Evolutionary conservation across 2,888 invertebrate species (phyloP).

Genomic region (Lasioglossum pauxillum): DNA sequence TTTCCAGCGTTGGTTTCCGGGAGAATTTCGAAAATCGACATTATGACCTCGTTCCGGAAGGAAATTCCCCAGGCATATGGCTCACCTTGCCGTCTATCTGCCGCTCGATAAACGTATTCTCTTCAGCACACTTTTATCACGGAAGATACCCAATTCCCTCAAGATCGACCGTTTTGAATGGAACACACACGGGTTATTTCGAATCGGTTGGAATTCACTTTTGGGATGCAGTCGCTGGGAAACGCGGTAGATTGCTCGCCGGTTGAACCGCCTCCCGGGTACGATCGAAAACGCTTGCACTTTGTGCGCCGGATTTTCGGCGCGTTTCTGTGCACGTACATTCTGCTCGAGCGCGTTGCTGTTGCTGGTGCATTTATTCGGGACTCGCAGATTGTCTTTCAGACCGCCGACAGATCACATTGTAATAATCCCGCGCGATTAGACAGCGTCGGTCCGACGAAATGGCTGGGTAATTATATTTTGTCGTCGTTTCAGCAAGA

Average conservation of each 20-base stretch:
- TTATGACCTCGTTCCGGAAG: not conserved
- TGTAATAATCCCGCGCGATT: not conserved
- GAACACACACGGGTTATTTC: slow-evolving; percentile 37
- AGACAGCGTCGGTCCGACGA: not conserved
- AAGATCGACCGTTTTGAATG: slow-evolving; percentile 29
- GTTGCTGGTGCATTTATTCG: not conserved
- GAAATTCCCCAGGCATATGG: not conserved
- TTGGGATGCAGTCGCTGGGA: slow-evolving; percentile 29
- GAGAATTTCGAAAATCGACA: not conserved
- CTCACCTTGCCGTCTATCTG: not conserved
- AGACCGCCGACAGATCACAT: not conserved
- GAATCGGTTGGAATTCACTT: slow-evolving; percentile 42
- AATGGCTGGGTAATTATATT: not conserved
- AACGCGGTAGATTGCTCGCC: slow-evolving; percentile 38
- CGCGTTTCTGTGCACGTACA: slow-evolving; percentile 6
- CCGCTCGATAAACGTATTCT: slow-evolving; percentile 14
- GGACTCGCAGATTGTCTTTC: not conserved
- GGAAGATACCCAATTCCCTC: slow-evolving; percentile 21
- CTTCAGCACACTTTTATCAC: slow-evolving; percentile 17
- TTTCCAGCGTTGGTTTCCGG: not conserved
- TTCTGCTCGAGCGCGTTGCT: slow-evolving; percentile 3
- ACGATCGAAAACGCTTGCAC: slow-evolving; percentile 39
- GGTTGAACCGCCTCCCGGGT: slow-evolving; percentile 3
- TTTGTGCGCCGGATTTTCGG: slow-evolving; percentile 23
- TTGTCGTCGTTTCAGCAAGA: not conserved